Conservation (phyloP, 2,888 invertebrate species). For the Epistrophella euchroma region DNA sequence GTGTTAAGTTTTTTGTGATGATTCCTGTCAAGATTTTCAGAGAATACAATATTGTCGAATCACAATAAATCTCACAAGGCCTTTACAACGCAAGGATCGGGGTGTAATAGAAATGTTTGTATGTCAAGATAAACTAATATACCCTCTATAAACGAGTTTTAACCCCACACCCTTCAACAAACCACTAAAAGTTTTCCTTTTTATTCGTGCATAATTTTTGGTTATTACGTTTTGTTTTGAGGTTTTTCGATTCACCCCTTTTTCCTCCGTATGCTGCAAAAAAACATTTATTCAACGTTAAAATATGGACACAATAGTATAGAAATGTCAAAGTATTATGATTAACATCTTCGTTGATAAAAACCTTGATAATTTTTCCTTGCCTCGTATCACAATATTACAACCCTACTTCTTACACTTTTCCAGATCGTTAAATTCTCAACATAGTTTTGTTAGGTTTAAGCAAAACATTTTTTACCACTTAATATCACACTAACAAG, state of each 20-base stretch:
- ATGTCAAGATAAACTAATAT: no score
- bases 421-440: constrained; percentile 58
- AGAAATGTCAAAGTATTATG: constrained; percentile 19
- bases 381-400: background rate
- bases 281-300: background rate
- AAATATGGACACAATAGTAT: constrained; percentile 8
- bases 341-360: constrained; percentile 10
- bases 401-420: constrained; percentile 42
- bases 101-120: no score
- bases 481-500: constrained; percentile 46
- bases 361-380: constrained; percentile 13
- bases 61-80: no score
- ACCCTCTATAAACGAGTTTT: no score
- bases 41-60: no score
- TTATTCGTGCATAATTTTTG: no score
- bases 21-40: no score
- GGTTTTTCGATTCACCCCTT: background rate
- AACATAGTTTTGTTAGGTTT: background rate
- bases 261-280: no score
- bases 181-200: no score
- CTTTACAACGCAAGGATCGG: no score
- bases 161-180: no score
- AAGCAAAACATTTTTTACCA: constrained; percentile 42
- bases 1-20: no score
- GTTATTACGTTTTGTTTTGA: background rate